Percentiles rank a stretch among this genome's conserved stretches.
These are phyloP conservation scores for Lacerta bilineata DNA, from an alignment of 2,797 vertebrate species.

Conservation along the genomic window DNA sequence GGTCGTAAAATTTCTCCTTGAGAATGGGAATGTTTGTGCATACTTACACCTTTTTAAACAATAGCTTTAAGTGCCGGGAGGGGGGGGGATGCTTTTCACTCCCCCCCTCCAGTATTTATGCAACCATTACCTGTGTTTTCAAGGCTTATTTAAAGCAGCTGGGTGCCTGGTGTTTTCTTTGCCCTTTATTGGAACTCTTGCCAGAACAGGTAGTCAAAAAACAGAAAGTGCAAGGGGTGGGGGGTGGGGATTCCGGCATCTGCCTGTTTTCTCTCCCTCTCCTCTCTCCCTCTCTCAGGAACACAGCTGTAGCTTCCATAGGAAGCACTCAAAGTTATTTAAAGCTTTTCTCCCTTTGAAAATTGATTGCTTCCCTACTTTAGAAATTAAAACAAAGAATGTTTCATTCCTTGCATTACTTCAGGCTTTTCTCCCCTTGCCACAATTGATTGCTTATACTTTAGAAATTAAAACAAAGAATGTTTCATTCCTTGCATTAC, in stretches of 20 bases:
- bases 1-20: slow-evolving; percentile 48
- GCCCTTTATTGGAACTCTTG: slow-evolving; percentile 67
- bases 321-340: slow-evolving; percentile 85
- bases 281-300: slow-evolving; percentile 75
- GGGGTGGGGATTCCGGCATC: slow-evolving; percentile 79
- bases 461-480: no score
- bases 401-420: no score
- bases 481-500: no score
- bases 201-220: slow-evolving; percentile 89
- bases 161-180: slow-evolving; percentile 73
- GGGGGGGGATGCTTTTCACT: slow-evolving; percentile 60
- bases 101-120: slow-evolving; percentile 58
- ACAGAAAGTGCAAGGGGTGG: slow-evolving; percentile 72
- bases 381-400: no score
- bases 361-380: no score
- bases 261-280: slow-evolving; percentile 50
- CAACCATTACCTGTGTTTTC: slow-evolving; percentile 71
- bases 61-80: slow-evolving; percentile 57
- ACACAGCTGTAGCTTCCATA: slow-evolving; percentile 91
- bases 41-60: slow-evolving; percentile 57
- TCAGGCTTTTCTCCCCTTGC: no score
- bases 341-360: no score
- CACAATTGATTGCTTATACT: no score
- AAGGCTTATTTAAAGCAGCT: slow-evolving; percentile 82
- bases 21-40: slow-evolving; percentile 46